These are phyloP conservation scores for Spilarctia lutea DNA, from an alignment of 2,888 invertebrate species.

Conservation along the genomic window DNA sequence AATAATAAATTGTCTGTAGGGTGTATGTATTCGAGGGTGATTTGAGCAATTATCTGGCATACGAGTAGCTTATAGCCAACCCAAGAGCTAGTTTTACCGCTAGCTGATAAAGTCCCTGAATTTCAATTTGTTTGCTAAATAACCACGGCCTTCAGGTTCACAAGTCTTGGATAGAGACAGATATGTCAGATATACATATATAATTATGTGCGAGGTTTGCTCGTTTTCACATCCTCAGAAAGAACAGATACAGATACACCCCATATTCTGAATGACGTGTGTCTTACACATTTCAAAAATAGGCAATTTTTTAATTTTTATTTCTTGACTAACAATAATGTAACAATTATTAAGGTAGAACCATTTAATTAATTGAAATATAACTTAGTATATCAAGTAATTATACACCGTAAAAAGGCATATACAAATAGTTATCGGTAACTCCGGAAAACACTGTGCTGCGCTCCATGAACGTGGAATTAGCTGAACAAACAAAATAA, in stretches of 20 bases:
- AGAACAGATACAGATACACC: too few species aligned
- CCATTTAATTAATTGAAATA: neutral
- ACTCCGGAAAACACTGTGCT: conserved; percentile 17
- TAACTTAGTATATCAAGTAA: neutral
- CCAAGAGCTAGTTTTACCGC: too few species aligned
- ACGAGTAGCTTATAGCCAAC: too few species aligned
- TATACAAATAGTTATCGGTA: neutral
- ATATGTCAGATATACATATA: too few species aligned
- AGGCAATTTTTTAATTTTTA: neutral
- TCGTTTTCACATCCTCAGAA: too few species aligned
- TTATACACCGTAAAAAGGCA: neutral
- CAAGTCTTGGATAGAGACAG: too few species aligned
- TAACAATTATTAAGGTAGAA: neutral
- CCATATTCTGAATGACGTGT: too few species aligned
- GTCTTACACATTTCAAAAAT: neutral
- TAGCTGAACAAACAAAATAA: conserved; percentile 40
- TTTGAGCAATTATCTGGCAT: neutral
- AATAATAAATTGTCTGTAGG: neutral
- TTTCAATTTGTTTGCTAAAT: too few species aligned
- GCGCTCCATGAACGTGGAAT: conserved; percentile 13
- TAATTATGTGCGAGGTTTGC: too few species aligned
- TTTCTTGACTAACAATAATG: neutral
- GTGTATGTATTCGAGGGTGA: neutral
- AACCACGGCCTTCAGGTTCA: too few species aligned
- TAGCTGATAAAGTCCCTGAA: too few species aligned